Base-by-base conservation (phyloP, 2,113 vertebrate genomes). In the Percina caprodes region DNA sequence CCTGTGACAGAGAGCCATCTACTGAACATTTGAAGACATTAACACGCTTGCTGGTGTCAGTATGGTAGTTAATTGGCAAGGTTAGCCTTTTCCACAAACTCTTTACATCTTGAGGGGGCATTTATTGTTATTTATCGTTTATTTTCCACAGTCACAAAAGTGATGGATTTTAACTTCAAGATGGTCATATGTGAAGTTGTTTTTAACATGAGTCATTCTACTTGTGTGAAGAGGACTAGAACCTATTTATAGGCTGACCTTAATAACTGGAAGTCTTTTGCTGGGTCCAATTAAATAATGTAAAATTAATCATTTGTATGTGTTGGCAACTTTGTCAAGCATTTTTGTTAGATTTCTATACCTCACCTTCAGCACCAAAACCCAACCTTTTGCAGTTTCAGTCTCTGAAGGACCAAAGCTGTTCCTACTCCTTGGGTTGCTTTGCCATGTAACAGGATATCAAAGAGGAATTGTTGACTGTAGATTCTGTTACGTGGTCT, bases 161-260 rank as follows among this genome's bases (percentile, higher is more conserved):
- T 45, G 66, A 76, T 75, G 30, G 49, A 66, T 74, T 42, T 19
- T 5, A 78, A 19, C 21, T 79, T 74, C 77, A 23, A 74, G 23
- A n/a, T 30, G n/a, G 69, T 55, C 51, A 21, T 63, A 52, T 65
- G 58, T 67, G 30, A 68, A 80, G 58, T 83, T 86, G 85, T 77
- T 84, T 74, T 73, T 26, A 63, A 42, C 58, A 54, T 10, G 55
- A 69, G 61, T 77, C 76, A 51, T 51, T 73, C 24, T 23, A 42
- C 33, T 58, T 15, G 51, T 79, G 35, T n/a, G 62, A 70, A 66
- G 62, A 73, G 62, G 45, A 59, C 30, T 79, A 61, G 42, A 42
- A 26, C 66, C 67, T 87, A 83, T 89, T 91, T 55, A 79, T 87
- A 84, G 55, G 19, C 52, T 87, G 91, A 84, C 84, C 86, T 88